These are phyloP conservation scores for roundworm (Caenorhabditis elegans) DNA, from an alignment of 1,140 invertebrate genomes.

Conservation along the genomic window DNA sequence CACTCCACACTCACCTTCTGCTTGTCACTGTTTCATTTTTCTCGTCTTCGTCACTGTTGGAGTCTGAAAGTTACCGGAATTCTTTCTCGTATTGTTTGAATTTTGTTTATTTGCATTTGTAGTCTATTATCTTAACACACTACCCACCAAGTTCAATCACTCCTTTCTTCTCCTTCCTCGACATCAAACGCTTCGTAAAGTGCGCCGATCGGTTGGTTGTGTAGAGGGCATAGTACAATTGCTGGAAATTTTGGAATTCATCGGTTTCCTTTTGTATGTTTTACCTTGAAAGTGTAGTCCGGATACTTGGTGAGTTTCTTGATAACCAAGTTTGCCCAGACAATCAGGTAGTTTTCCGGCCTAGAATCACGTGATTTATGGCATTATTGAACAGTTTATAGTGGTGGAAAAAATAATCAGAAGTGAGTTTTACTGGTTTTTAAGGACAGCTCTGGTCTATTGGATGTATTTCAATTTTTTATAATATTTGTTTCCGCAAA, in stretches of 20 bases:
- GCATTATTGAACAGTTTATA: too few relatives aligned
- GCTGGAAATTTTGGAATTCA: not conserved
- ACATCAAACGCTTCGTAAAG: constrained; percentile 10
- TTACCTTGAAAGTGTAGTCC: constrained; percentile 43
- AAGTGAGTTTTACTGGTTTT: too few relatives aligned
- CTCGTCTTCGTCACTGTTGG: constrained; percentile 23
- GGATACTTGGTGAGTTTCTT: constrained; percentile 46
- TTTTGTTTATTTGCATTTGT: not conserved
- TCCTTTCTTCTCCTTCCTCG: constrained; percentile 47
- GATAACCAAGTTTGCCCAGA: constrained; percentile 44
- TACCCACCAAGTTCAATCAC: constrained; percentile 39
- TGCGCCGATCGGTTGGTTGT: not conserved
- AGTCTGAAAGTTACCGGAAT: not conserved
- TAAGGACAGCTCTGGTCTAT: too few relatives aligned
- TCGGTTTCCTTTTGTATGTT: not conserved
- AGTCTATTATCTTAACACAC: not conserved
- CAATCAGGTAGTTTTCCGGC: constrained; percentile 46
- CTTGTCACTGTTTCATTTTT: not conserved
- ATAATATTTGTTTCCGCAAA: too few relatives aligned
- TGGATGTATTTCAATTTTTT: too few relatives aligned
- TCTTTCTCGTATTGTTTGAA: too few relatives aligned
- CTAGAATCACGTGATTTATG: not conserved
- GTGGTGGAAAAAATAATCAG: too few relatives aligned
- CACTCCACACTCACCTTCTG: not conserved
- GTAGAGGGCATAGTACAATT: constrained; percentile 46